Evolutionary conservation across 2,888 invertebrate species (phyloP).

Genomic region (Tridacna crocea): DNA sequence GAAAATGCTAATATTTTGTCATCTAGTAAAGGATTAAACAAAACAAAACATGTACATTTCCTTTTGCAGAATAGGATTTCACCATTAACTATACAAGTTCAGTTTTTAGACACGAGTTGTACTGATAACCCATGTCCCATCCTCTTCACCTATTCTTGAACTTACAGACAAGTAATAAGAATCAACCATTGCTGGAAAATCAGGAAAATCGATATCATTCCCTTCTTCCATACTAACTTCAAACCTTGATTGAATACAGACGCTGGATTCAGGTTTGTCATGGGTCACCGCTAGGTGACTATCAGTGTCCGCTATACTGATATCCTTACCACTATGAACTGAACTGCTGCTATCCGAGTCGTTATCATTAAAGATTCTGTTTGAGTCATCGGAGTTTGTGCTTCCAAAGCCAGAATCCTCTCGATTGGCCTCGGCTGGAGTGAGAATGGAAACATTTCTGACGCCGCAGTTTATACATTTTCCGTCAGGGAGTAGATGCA

Average conservation of each 20-base stretch:
- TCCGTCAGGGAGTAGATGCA: not conserved
- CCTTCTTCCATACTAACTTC: no score
- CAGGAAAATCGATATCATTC: no score
- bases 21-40: no score
- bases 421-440: constrained; percentile 28
- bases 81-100: no score
- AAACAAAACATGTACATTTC: no score
- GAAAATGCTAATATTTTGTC: no score
- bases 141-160: not conserved
- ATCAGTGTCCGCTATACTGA: constrained; percentile 51
- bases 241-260: no score
- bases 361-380: constrained; percentile 22
- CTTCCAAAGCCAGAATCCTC: constrained; percentile 56
- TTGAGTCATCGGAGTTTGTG: constrained; percentile 55
- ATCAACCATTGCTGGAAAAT: not conserved
- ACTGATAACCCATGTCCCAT: not conserved
- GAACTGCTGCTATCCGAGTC: constrained; percentile 13
- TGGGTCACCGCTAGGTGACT: not conserved
- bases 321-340: constrained; percentile 31
- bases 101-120: not conserved
- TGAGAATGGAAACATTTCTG: constrained; percentile 21
- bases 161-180: not conserved
- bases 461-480: constrained; percentile 36
- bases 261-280: no score
- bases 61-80: no score